Conservation (phyloP, 2,888 invertebrate species). For the Notodonta dromedarius region DNA sequence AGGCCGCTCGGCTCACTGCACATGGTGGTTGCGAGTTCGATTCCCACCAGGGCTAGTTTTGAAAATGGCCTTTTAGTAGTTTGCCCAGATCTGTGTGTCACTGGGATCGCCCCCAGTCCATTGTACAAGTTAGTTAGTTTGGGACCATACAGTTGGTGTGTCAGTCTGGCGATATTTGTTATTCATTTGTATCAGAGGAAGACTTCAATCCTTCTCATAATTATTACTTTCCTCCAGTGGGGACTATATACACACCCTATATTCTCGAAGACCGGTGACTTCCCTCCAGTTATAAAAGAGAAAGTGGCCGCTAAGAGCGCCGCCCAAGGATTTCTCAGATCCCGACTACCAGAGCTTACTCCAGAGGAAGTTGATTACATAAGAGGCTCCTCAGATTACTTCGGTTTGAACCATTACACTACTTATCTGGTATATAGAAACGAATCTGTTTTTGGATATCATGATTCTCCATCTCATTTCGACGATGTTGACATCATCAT, state of each 20-base stretch:
- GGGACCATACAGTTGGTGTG: no score
- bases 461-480: conserved; percentile 38
- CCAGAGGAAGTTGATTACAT: conserved; percentile 51
- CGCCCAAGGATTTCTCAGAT: conserved; percentile 49
- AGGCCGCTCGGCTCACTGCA: no score
- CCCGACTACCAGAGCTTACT: conserved; percentile 52
- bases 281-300: conserved; percentile 70
- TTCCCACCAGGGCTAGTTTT: no score
- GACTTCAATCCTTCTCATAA: background rate
- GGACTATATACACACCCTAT: conserved; percentile 75
- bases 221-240: conserved; percentile 50
- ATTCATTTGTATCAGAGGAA: no score
- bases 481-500: conserved; percentile 33
- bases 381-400: conserved; percentile 59
- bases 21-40: no score
- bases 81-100: no score
- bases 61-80: no score
- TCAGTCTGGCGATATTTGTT: no score
- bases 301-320: conserved; percentile 61
- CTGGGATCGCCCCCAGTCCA: no score
- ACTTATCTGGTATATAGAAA: conserved; percentile 54
- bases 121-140: no score
- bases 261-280: conserved; percentile 72
- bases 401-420: conserved; percentile 87
- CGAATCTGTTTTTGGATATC: conserved; percentile 32